Evolutionary conservation across 2,797 vertebrate genomes (phyloP).

Genomic region (Hydrolagus colliei): DNA sequence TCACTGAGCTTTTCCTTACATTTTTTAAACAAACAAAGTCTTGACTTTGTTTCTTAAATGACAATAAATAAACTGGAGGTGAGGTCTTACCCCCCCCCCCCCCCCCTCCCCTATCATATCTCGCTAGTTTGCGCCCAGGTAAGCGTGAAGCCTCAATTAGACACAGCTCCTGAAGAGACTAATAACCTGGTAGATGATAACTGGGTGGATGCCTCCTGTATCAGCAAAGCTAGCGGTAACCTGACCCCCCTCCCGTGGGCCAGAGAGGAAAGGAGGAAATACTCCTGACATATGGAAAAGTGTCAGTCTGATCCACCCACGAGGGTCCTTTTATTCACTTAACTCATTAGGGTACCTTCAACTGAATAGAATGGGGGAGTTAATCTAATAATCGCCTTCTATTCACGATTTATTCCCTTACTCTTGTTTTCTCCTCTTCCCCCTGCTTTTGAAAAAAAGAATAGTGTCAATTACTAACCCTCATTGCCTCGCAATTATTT

Average conservation of each 20-base stretch:
- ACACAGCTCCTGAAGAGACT: neutral
- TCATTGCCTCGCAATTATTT: neutral
- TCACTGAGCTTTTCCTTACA: too few relatives aligned
- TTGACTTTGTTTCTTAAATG: too few relatives aligned
- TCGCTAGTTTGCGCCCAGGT: too few relatives aligned
- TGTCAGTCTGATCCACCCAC: constrained; percentile 41
- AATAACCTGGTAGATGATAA: neutral
- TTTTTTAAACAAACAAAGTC: too few relatives aligned
- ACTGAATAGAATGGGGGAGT: neutral
- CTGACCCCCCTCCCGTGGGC: constrained; percentile 4
- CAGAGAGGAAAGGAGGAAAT: constrained; percentile 37
- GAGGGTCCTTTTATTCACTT: constrained; percentile 41
- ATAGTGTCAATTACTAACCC: neutral
- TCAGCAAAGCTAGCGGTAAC: neutral
- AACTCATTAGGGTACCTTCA: constrained; percentile 10
- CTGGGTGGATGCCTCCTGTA: neutral
- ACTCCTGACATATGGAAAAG: constrained; percentile 39
- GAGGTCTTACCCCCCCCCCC: too few relatives aligned
- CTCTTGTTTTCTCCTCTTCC: neutral
- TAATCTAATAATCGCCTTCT: neutral
- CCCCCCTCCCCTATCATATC: too few relatives aligned
- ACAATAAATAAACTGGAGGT: too few relatives aligned
- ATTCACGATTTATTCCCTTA: neutral
- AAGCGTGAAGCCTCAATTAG: constrained; percentile 4
- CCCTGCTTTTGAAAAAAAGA: too few relatives aligned